Conservation (phyloP, 2,797 vertebrate genomes). For the Myotis findleyi region DNA sequence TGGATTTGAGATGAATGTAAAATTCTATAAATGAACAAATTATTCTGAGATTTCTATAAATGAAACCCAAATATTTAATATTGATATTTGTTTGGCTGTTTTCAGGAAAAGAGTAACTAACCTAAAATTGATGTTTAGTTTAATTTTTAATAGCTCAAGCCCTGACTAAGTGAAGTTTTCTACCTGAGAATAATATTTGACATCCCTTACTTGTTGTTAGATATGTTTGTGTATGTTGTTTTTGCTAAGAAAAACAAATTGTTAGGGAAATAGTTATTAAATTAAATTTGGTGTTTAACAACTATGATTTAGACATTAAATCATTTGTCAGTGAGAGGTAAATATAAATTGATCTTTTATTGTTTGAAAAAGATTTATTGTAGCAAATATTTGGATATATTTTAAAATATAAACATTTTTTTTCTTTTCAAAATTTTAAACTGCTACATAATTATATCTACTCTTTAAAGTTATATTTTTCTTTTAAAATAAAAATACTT, state of each 20-base stretch:
- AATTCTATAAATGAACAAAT: slow-evolving; percentile 55
- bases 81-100: slow-evolving; percentile 5
- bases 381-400: slow-evolving; percentile 32
- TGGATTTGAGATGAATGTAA: slow-evolving; percentile 31
- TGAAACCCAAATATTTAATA: slow-evolving; percentile 49
- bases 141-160: slow-evolving; percentile 31
- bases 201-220: slow-evolving; percentile 33
- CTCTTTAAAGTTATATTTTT: slow-evolving; percentile 24
- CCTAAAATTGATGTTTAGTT: slow-evolving; percentile 41
- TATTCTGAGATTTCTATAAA: slow-evolving; percentile 30
- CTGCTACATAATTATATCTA: not conserved
- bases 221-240: not conserved
- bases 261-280: slow-evolving; percentile 46
- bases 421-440: slow-evolving; percentile 52
- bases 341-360: slow-evolving; percentile 49
- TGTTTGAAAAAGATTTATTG: slow-evolving; percentile 56
- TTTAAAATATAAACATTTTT: slow-evolving; percentile 51
- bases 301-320: slow-evolving; percentile 40
- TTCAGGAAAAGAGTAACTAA: slow-evolving; percentile 37
- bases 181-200: slow-evolving; percentile 55
- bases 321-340: slow-evolving; percentile 4
- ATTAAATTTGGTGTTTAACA: slow-evolving; percentile 36
- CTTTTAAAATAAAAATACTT: slow-evolving; percentile 61
- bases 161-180: slow-evolving; percentile 54
- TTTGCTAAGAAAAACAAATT: slow-evolving; percentile 53